phyloP scores from a whole-genome alignment of 2,797 vertebrate species.

The Ambastaia sidthimunki region DNA sequence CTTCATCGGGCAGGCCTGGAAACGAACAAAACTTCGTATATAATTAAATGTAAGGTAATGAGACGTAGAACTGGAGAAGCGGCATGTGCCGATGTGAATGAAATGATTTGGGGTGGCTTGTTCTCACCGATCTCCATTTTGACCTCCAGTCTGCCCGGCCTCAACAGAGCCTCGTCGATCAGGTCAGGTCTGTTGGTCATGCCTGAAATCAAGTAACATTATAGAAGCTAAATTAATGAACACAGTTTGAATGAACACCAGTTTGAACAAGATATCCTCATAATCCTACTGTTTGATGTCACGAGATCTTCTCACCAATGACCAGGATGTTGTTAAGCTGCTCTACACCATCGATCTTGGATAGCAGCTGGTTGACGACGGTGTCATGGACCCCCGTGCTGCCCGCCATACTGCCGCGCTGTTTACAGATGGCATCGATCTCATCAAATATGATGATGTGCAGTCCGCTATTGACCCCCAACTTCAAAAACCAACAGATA shows the following conservation, averaged over 20 bases:
- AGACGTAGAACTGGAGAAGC: neutral
- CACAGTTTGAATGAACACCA: too few species aligned
- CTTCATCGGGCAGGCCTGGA: constrained; percentile 91
- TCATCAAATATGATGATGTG: constrained; percentile 99
- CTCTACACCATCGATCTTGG: constrained; percentile 96
- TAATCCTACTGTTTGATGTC: neutral
- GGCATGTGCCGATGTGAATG: neutral
- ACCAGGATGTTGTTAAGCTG: constrained; percentile 98
- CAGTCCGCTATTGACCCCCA: constrained; percentile 93
- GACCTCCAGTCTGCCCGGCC: constrained; percentile 93
- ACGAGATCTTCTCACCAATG: constrained; percentile 78
- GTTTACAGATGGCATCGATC: constrained; percentile 97
- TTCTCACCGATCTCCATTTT: constrained; percentile 97
- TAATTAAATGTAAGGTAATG: neutral
- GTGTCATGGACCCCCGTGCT: constrained; percentile 97
- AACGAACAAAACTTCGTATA: neutral
- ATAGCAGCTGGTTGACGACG: constrained; percentile 95
- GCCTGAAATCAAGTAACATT: constrained; percentile 77
- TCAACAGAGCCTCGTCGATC: constrained; percentile 93
- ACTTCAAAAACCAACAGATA: constrained; percentile 70
- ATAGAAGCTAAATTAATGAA: neutral
- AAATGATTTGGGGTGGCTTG: neutral
- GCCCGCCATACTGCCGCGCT: constrained; percentile 95
- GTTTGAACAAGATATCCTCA: too few species aligned
- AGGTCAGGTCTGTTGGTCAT: constrained; percentile 99